These are phyloP conservation scores for Oxyscelio sp. DNA, from an alignment of 2,888 invertebrate species.

Conservation along the genomic window DNA sequence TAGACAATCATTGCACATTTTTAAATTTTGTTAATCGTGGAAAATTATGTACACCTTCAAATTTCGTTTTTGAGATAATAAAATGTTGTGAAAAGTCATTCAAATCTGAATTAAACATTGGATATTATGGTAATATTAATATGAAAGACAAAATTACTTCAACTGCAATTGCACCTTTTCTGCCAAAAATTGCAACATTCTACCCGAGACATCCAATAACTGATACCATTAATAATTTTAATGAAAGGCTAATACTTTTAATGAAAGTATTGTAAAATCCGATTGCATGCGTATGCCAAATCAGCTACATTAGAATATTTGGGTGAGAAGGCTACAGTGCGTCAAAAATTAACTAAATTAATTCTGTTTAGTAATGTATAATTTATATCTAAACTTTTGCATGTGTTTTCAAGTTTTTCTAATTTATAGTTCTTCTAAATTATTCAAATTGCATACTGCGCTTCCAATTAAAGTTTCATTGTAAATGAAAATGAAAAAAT, in stretches of 20 bases:
- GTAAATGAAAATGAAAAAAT: too few species aligned
- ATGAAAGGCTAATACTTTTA: too few species aligned
- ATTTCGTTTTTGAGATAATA: conserved; percentile 1
- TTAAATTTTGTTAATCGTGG: conserved; percentile 30
- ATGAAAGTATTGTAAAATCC: conserved; percentile 17
- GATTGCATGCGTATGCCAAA: not conserved
- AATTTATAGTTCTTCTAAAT: too few species aligned
- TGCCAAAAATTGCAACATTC: conserved; percentile 1
- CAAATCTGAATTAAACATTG: conserved; percentile 10
- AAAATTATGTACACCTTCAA: conserved; percentile 17
- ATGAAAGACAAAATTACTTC: conserved; percentile 12
- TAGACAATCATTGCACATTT: too few species aligned
- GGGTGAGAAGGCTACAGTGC: conserved; percentile 1
- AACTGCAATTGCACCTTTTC: not conserved
- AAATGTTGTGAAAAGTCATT: conserved; percentile 27
- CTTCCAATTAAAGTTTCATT: too few species aligned
- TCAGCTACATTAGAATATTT: not conserved
- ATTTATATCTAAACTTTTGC: not conserved
- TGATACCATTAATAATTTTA: conserved; percentile 1
- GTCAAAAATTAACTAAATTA: conserved; percentile 3
- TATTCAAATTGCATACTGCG: too few species aligned
- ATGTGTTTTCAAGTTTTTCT: too few species aligned
- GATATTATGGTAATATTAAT: conserved; percentile 9
- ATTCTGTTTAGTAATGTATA: conserved; percentile 8
- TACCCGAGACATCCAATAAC: conserved; percentile 5